These are phyloP conservation scores for Heterohyrax brucei DNA, from an alignment of 2,797 vertebrate genomes.

Conservation along the genomic window DNA sequence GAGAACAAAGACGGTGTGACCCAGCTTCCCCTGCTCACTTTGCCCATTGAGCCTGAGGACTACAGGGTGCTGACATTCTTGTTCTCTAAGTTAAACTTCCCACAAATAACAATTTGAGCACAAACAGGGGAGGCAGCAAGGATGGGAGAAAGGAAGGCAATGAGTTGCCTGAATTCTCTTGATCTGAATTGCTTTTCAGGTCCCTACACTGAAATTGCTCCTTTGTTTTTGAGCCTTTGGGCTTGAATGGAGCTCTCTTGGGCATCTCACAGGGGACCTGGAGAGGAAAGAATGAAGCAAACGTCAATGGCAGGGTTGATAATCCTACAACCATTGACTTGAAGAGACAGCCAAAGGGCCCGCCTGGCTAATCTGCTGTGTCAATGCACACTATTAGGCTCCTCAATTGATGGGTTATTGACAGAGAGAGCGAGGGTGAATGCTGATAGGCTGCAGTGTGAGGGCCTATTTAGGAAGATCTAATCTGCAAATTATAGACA, in stretches of 20 bases:
- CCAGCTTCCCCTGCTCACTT: not conserved
- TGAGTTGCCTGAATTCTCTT: constrained; percentile 52
- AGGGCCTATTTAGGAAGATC: constrained; percentile 68
- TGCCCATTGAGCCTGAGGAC: constrained; percentile 38
- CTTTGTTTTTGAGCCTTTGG: constrained; percentile 78
- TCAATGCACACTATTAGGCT: constrained; percentile 73
- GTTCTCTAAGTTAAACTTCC: constrained; percentile 32
- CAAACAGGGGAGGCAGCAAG: constrained; percentile 62
- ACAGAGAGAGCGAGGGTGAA: constrained; percentile 72
- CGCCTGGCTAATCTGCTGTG: constrained; percentile 77
- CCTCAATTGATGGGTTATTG: constrained; percentile 88
- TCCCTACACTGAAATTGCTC: constrained; percentile 27
- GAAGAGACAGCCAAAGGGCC: constrained; percentile 49
- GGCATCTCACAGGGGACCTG: constrained; percentile 68
- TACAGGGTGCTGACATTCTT: constrained; percentile 54
- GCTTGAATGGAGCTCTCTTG: constrained; percentile 76
- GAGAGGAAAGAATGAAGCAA: constrained; percentile 71
- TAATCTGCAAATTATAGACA: constrained; percentile 79
- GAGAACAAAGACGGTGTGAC: not conserved
- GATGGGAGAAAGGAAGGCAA: constrained; percentile 62
- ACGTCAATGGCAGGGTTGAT: constrained; percentile 63
- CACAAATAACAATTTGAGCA: constrained; percentile 48
- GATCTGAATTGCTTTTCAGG: constrained; percentile 72
- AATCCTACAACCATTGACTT: constrained; percentile 71
- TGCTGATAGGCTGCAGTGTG: constrained; percentile 67